phyloP scores from a whole-genome alignment of 2,888 invertebrate genomes.

The Pseudolycoriella hygida region DNA sequence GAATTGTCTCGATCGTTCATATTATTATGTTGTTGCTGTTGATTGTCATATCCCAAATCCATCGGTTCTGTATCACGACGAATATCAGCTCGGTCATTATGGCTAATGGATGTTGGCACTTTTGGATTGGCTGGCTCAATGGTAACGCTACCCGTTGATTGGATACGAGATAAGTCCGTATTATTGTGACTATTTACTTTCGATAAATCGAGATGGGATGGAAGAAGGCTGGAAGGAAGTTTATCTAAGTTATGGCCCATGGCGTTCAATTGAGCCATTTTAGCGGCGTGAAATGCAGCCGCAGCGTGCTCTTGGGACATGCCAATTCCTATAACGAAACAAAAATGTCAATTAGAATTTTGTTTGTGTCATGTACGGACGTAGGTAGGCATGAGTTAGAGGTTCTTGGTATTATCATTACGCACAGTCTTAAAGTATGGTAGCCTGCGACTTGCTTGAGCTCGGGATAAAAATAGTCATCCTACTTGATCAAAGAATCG shows the following conservation, averaged over 20 bases:
- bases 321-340: slow-evolving; percentile 31
- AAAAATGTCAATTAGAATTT: too few species aligned
- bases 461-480: too few species aligned
- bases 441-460: too few species aligned
- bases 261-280: slow-evolving; percentile 59
- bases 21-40: neutral
- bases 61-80: slow-evolving; percentile 26
- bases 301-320: slow-evolving; percentile 49
- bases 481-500: too few species aligned
- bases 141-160: slow-evolving; percentile 15
- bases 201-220: slow-evolving; percentile 26
- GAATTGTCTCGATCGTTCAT: slow-evolving; percentile 14
- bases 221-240: slow-evolving; percentile 30
- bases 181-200: slow-evolving; percentile 13
- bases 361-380: too few species aligned
- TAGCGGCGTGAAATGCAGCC: slow-evolving; percentile 61
- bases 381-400: too few species aligned
- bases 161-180: slow-evolving; percentile 8
- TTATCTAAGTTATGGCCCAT: slow-evolving; percentile 38
- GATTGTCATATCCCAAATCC: slow-evolving; percentile 20
- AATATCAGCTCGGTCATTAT: slow-evolving; percentile 15
- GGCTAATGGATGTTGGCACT: slow-evolving; percentile 5
- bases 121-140: slow-evolving; percentile 20
- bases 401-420: slow-evolving; percentile 6
- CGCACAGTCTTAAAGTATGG: too few species aligned